Conservation (phyloP, 2,888 invertebrate species). For the Minunthozetes semirufus region DNA sequence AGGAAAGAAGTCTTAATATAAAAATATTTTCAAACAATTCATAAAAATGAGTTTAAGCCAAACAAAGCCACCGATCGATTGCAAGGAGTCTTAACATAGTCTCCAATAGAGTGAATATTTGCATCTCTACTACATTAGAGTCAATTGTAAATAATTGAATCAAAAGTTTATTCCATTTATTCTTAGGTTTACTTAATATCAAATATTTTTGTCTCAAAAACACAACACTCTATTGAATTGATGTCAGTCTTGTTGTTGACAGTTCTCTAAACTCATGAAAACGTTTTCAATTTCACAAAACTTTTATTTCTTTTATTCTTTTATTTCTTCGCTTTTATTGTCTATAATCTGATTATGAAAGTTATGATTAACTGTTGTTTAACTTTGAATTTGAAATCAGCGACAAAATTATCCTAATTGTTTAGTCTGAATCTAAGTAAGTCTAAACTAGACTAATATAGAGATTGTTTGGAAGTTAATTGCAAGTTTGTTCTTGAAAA, state of each 20-base stretch:
- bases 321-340: too few species aligned
- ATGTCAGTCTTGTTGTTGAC: neutral
- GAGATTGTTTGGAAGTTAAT: too few species aligned
- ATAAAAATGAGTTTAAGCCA: neutral
- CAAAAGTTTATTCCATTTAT: neutral
- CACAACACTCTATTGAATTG: neutral
- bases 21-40: neutral
- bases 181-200: constrained; percentile 8
- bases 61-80: neutral
- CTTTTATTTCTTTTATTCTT: too few species aligned
- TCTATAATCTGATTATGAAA: too few species aligned
- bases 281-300: too few species aligned
- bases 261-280: neutral
- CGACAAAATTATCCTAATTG: too few species aligned
- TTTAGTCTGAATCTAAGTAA: too few species aligned
- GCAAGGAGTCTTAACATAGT: neutral
- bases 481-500: too few species aligned
- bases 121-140: neutral
- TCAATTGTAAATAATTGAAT: constrained; percentile 7
- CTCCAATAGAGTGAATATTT: neutral
- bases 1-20: too few species aligned
- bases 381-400: too few species aligned
- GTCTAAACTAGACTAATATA: too few species aligned
- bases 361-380: too few species aligned
- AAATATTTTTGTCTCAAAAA: neutral